Percentiles rank a stretch among this genome's conserved stretches.
Conservation (phyloP, 2,888 invertebrate species). For the Spodoptera picta region DNA sequence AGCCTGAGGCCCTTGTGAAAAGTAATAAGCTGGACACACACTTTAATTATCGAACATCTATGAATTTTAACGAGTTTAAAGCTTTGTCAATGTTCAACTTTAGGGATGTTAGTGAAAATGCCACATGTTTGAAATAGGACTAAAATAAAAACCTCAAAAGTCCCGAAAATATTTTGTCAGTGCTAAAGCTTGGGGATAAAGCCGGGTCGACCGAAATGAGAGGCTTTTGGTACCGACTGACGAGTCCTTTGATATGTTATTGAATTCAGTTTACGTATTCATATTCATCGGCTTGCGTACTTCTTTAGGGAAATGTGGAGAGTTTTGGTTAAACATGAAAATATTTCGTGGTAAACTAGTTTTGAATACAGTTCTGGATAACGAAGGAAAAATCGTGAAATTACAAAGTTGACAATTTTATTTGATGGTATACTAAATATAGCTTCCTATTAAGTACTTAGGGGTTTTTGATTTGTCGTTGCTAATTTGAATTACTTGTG, state of each 20-base stretch:
- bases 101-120: slow-evolving; percentile 19
- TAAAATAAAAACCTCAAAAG: slow-evolving; percentile 53
- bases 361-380: slow-evolving; percentile 29
- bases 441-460: too few relatives aligned
- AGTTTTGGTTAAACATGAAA: slow-evolving; percentile 35
- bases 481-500: too few relatives aligned
- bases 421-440: not conserved
- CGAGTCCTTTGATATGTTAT: slow-evolving; percentile 80
- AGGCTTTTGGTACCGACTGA: slow-evolving; percentile 63
- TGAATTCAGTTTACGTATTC: slow-evolving; percentile 80
- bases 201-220: slow-evolving; percentile 68
- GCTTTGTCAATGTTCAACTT: slow-evolving; percentile 26
- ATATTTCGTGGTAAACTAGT: slow-evolving; percentile 22
- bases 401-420: not conserved
- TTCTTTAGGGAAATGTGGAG: slow-evolving; percentile 40
- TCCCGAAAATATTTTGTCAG: slow-evolving; percentile 64
- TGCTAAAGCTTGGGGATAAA: slow-evolving; percentile 69
- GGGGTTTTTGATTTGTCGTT: too few relatives aligned
- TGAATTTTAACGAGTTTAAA: slow-evolving; percentile 2
- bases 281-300: slow-evolving; percentile 62
- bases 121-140: slow-evolving; percentile 36
- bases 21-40: too few relatives aligned
- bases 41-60: not conserved
- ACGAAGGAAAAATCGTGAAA: not conserved
- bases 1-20: too few relatives aligned